Conservation (phyloP, 1,140 invertebrate genomes). For the Delia radicum region DNA sequence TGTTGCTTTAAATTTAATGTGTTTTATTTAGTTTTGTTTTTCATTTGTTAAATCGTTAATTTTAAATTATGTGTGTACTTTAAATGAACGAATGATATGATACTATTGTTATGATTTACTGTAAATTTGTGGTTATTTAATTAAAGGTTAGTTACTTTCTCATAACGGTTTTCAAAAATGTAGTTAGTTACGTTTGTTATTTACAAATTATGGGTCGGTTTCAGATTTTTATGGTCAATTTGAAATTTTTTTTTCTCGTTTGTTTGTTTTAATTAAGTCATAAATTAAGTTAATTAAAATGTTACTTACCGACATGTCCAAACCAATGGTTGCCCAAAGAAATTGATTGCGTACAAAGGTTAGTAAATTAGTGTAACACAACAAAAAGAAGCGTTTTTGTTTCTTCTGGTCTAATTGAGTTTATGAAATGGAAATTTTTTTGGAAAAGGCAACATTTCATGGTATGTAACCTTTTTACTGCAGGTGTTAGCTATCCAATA, state of each 20-base stretch:
- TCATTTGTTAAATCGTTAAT: not conserved
- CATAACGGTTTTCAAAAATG: not conserved
- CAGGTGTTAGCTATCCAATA: no score
- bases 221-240: not conserved
- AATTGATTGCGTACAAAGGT: no score
- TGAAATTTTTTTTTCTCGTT: not conserved
- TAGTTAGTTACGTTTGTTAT: not conserved
- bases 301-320: no score
- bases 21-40: not conserved
- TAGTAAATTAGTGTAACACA: no score
- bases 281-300: constrained; percentile 19
- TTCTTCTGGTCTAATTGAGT: no score
- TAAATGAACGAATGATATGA: not conserved
- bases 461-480: no score
- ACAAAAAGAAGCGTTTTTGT: no score
- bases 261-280: constrained; percentile 5
- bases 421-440: no score
- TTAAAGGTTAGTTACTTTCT: constrained; percentile 14
- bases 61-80: not conserved
- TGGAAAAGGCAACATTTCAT: no score
- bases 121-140: constrained; percentile 18
- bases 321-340: no score
- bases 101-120: constrained; percentile 12
- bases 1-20: not conserved
- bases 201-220: not conserved